Base-by-base conservation (phyloP, 1,140 invertebrate genomes). In the Macrostomum lignano region DNA sequence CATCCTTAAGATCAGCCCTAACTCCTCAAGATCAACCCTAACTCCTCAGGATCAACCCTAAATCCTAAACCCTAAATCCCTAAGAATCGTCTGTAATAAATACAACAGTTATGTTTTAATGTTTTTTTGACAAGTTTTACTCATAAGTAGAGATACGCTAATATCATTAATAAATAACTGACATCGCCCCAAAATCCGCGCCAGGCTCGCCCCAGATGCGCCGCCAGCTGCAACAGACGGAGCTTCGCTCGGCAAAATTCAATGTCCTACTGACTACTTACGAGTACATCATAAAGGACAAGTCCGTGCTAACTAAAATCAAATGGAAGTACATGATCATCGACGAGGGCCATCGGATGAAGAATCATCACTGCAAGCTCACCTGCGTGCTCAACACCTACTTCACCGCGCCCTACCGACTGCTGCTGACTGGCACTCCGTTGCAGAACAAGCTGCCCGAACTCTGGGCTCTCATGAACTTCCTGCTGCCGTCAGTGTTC, bases 321-420 rank as follows among this genome's bases (percentile, higher is more conserved):
- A 74, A 76, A 43, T 94, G 82, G 82, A 91, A 88, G 51, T 93
- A 94, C 51, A 93, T 96, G 84, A 94, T 96, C 36, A 96, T 96
- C 45, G 88, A 96, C 57, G 88, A 96, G 61, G 88, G 88, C 45
- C 88, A 96, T 61, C 68, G 88, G 43, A 94, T 96, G 84, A 96
- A 96, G 61, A 96, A 96, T 57, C 88, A 96, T 58, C 86, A 94
- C 52, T 94, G 86, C 60, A 96, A 96, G 55, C 60, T 96, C 38
- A 96, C 88, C 0, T 77, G 91, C 55, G 61, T 68, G 20, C 61
- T 96, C 14, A 94, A 94, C 52, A 88, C 79, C 1, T 77, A 91
- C 60, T 96, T 94, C 57, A 65, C 71, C 36, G 81, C 84, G 9
- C 78, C 84, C 5, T 81, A 94, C 61, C 68, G 88, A 21, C 55